Conservation (phyloP, 2,797 vertebrate species). For the Acanthis flammea region DNA sequence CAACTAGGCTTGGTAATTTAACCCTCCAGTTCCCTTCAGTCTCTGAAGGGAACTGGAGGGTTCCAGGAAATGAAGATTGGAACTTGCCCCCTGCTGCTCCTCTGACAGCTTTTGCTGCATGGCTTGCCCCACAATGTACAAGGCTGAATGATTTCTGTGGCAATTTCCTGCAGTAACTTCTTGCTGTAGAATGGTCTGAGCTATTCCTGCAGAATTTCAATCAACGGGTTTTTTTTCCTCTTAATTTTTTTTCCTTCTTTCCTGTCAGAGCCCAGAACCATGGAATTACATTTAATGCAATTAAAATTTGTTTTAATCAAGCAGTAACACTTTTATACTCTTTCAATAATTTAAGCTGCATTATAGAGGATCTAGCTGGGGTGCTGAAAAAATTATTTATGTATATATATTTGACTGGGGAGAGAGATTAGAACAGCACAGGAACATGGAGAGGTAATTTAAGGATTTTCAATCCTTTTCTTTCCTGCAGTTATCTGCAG, state of each 20-base stretch:
- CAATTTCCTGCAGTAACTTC: neutral
- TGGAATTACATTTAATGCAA: neutral
- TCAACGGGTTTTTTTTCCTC: neutral
- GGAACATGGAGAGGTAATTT: neutral
- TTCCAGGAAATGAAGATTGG: neutral
- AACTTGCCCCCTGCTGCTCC: neutral
- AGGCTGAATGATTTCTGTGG: neutral
- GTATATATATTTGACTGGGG: neutral
- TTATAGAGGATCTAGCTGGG: neutral
- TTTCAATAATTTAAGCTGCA: neutral
- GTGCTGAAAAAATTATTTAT: neutral
- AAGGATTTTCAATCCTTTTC: neutral
- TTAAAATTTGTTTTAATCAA: neutral
- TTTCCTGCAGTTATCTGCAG: neutral
- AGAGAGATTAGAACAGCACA: neutral
- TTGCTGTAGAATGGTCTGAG: neutral
- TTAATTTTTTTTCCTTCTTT: neutral
- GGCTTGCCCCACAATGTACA: neutral
- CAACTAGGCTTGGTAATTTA: neutral
- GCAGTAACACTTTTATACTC: neutral
- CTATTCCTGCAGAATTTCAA: neutral
- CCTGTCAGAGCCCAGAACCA: neutral
- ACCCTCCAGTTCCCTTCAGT: neutral
- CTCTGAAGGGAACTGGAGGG: too few species aligned
- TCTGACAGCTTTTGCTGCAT: neutral